Percentiles rank a stretch among this genome's conserved stretches.
phyloP scores from a whole-genome alignment of 2,797 vertebrate genomes.

The Eurystomus glaucurus region DNA sequence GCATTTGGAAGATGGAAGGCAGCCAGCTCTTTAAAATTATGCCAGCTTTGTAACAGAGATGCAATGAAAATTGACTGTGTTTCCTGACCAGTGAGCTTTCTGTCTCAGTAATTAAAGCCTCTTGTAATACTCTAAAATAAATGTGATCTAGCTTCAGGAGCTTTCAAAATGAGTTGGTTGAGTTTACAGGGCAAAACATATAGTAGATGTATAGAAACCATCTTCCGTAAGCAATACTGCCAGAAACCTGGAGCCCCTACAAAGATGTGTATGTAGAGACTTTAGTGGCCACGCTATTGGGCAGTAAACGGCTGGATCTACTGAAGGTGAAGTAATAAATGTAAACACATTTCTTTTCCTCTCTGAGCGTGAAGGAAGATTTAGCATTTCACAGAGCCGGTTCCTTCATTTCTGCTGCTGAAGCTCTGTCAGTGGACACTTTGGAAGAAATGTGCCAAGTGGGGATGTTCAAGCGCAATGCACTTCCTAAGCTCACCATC shows the following conservation, averaged over 20 bases:
- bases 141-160: background rate
- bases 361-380: background rate
- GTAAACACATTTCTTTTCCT: background rate
- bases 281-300: background rate
- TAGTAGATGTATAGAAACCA: background rate
- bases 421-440: background rate
- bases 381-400: background rate
- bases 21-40: background rate
- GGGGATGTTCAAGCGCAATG: fast-evolving
- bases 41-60: background rate
- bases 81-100: background rate
- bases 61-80: background rate
- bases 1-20: background rate
- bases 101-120: background rate
- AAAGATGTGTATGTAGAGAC: background rate
- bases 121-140: background rate
- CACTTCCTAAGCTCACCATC: background rate
- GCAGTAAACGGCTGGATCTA: background rate
- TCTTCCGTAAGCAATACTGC: background rate
- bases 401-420: background rate
- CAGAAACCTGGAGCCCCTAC: background rate
- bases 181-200: background rate
- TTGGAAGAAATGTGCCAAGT: fast-evolving
- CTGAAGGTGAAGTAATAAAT: background rate
- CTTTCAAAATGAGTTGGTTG: background rate